These are phyloP conservation scores for Ivindomyrus marchei DNA, from an alignment of 2,113 vertebrate species.

Conservation along the genomic window DNA sequence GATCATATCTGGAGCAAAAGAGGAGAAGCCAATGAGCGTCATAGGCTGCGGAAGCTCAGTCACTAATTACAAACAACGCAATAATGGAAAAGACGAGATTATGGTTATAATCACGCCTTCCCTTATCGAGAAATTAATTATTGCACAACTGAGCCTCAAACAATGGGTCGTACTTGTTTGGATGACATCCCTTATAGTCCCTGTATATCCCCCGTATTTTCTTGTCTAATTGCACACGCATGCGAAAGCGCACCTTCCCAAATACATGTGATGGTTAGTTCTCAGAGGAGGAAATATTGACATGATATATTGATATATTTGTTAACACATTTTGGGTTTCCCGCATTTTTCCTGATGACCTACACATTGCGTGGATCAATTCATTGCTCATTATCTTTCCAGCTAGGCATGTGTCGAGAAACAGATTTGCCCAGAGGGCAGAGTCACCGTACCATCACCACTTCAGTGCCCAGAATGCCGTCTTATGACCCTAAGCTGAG, in stretches of 20 bases:
- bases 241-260: not conserved
- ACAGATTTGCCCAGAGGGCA: not conserved
- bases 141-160: not conserved
- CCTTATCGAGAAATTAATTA: constrained; percentile 19
- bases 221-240: not conserved
- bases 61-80: constrained; percentile 24
- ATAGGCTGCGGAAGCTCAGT: not conserved
- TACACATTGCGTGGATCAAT: not conserved
- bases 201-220: not conserved
- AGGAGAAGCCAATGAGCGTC: not conserved
- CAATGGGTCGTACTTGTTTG: constrained; percentile 8
- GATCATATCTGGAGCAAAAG: constrained; percentile 7
- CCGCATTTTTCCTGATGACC: not conserved
- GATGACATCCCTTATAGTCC: not conserved
- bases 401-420: not conserved
- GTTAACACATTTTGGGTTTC: not conserved
- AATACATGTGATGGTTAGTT: not conserved
- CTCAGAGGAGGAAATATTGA: not conserved
- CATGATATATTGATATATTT: not conserved
- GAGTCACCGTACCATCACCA: not conserved
- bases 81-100: constrained; percentile 2
- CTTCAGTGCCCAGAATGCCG: not conserved
- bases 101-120: constrained; percentile 15
- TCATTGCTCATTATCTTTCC: not conserved
- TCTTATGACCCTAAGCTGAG: not conserved